Conservation (phyloP, 2,888 invertebrate species). For the Pteria penguin region DNA sequence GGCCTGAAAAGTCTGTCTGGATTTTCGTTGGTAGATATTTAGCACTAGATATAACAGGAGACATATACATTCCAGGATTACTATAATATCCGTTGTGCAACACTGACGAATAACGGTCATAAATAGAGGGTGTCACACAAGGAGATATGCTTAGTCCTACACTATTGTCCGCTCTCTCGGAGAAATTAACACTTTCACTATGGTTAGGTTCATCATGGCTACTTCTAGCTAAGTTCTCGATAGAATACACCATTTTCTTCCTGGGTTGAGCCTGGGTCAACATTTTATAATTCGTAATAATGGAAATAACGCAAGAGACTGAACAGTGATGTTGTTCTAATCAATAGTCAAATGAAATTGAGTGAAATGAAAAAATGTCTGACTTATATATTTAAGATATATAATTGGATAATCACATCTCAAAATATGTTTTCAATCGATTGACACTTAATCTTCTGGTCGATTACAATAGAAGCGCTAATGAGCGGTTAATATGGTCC, state of each 20-base stretch:
- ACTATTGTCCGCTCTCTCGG: neutral
- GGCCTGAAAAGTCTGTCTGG: neutral
- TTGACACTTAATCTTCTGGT: constrained; percentile 20
- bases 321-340: too few species aligned
- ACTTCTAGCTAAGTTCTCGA: constrained; percentile 39
- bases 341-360: neutral
- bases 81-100: neutral
- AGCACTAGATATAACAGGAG: neutral
- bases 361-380: neutral
- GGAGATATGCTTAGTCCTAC: neutral
- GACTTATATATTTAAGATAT: constrained; percentile 11
- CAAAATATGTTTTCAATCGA: constrained; percentile 12
- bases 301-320: too few species aligned
- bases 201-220: constrained; percentile 21
- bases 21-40: too few species aligned
- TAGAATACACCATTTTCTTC: constrained; percentile 34
- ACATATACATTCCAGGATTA: neutral
- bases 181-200: neutral
- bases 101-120: neutral
- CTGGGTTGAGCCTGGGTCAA: neutral
- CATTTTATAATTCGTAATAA: too few species aligned
- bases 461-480: neutral
- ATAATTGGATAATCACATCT: constrained; percentile 20
- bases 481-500: constrained; percentile 18
- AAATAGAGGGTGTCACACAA: neutral